Percentiles rank a stretch among this genome's conserved stretches.
Conservation (phyloP, 2,113 vertebrate species). For the Peromyscus polionotus region DNA sequence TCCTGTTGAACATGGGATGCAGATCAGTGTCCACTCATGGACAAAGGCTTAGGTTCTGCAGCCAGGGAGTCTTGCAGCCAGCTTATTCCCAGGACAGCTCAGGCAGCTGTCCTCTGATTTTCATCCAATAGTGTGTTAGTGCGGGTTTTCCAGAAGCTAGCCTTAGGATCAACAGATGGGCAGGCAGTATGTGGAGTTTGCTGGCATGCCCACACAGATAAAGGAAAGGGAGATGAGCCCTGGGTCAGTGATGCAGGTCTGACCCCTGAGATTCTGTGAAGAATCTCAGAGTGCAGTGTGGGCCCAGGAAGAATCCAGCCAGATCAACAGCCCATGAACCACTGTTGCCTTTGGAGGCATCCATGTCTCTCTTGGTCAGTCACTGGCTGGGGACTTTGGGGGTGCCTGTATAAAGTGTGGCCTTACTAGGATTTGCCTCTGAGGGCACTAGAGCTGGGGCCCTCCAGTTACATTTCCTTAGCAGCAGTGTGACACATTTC, state of each 20-base stretch:
- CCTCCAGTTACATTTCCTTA: not conserved
- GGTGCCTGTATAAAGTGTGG: not conserved
- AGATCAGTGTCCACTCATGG: not conserved
- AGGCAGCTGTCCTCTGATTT: not conserved
- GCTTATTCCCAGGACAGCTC: not conserved
- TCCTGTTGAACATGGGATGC: not conserved
- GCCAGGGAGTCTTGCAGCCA: not conserved
- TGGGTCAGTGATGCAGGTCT: not conserved
- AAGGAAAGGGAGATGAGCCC: not conserved
- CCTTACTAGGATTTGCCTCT: not conserved
- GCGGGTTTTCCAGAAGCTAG: slow-evolving; percentile 39
- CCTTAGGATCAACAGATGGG: not conserved
- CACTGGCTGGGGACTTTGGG: not conserved
- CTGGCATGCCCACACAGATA: not conserved
- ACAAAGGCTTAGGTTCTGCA: not conserved
- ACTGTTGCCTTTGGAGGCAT: not conserved
- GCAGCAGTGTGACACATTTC: not conserved
- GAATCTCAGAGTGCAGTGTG: not conserved
- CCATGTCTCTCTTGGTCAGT: not conserved
- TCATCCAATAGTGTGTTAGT: not conserved
- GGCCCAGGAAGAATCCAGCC: not conserved
- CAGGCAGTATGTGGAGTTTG: not conserved
- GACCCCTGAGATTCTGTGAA: not conserved
- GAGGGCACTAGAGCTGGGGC: not conserved
- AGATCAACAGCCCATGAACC: not conserved